Base-by-base conservation (phyloP, 1,140 invertebrate genomes). In the Scaptodrosophila lebanonensis region DNA sequence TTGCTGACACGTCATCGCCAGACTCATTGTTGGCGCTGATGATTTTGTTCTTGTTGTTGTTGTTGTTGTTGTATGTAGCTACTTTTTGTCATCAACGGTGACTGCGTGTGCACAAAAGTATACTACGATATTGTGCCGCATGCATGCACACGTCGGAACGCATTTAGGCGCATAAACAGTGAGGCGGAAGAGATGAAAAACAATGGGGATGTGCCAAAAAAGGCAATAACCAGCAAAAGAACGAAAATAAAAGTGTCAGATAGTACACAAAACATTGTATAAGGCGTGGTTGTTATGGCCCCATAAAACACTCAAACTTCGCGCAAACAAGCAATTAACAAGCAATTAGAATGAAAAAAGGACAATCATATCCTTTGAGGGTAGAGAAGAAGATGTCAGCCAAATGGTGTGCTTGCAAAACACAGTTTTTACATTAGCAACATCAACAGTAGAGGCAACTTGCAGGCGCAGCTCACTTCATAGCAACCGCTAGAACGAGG, bases 251-350 rank as follows among this genome's bases (percentile, higher is more conserved):
- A 20, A 20, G 11, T 13, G 17, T 40, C 40, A 27, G n/a, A 29
- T 25, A 9, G 25, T 30, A 49, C 42, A 27, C 29, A 40, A 39
- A 25, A 20, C n/a, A n/a, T n/a, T n/a, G n/a, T 11, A n/a, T 36
- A 48, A 32, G 30, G 40, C n/a, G 5, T 20, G 17, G 18, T 17
- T 6, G 13, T 12, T 16, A 59, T 16, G 22, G n/a, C 16, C 47
- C 48, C 60, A 53, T 64, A 60, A 52, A 45, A 20, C 43, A 29
- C 36, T 16, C 47, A 57, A 64, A 73, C 68, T 66, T 68, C 63
- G 68, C 75, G 82, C 82, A 79, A 79, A 82, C 52, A 49, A 58
- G 56, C 73, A 82, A 79, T 79, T 79, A 79, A 38, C 53, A 62
- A 49, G 49, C 50, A 53, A 50, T 30, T 47, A 47, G 27, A 36